Percentiles rank a stretch among this genome's conserved stretches.
phyloP scores from a whole-genome alignment of 2,797 vertebrate species.

The Miichthys miiuy region DNA sequence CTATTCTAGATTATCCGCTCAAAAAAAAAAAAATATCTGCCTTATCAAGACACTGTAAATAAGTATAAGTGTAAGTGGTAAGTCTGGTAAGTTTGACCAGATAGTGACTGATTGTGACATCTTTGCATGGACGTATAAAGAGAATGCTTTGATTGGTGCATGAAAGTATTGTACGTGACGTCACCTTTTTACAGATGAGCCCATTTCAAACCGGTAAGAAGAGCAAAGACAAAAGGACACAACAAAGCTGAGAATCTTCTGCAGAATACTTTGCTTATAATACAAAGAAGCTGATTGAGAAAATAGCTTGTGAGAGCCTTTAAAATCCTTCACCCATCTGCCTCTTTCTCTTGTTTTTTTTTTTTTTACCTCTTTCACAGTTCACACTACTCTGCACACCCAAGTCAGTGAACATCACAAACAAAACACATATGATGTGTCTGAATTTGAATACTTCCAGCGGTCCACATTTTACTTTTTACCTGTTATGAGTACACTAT shows the following conservation, averaged over 20 bases:
- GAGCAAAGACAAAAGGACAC: neutral
- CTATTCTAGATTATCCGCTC: neutral
- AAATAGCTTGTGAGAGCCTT: neutral
- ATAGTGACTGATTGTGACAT: neutral
- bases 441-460: neutral
- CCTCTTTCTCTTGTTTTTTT: neutral
- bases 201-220: neutral
- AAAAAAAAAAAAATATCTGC: neutral
- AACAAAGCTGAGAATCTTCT: too few species aligned
- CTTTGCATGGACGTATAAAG: neutral
- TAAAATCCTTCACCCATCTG: neutral
- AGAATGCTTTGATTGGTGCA: neutral
- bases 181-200: neutral
- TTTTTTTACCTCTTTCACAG: neutral
- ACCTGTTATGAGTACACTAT: too few species aligned
- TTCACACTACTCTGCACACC: neutral
- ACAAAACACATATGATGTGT: neutral
- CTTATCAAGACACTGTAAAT: neutral
- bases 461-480: too few species aligned
- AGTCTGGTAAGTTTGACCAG: neutral
- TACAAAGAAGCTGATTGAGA: neutral
- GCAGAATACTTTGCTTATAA: neutral
- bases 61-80: too few species aligned
- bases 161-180: neutral
- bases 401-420: conserved; percentile 18